A percentile compares a stretch with the other conserved stretches of the same genome.
phyloP scores from a whole-genome alignment of 2,797 vertebrate species.

The Malacoraja senta region DNA sequence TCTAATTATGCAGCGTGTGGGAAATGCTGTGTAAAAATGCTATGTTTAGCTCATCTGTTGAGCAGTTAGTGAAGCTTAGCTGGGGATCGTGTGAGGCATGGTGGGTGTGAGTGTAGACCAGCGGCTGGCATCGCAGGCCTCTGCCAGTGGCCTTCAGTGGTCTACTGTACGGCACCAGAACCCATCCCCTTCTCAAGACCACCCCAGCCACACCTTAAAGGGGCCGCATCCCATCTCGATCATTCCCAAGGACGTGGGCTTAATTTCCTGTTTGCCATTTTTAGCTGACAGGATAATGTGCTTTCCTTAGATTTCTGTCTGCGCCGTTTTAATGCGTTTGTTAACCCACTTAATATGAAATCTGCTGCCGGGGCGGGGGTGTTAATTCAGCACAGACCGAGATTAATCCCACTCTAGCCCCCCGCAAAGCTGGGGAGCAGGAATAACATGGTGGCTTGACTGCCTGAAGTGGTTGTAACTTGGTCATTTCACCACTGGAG shows the following conservation, averaged over 20 bases:
- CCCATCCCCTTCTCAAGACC: background rate
- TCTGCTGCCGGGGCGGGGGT: background rate
- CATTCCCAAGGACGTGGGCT: background rate
- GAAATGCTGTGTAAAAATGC: slow-evolving; percentile 34
- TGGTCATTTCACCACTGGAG: background rate
- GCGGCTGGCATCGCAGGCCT: background rate
- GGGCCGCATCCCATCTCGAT: background rate
- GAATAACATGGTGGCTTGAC: background rate
- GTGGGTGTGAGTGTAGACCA: background rate
- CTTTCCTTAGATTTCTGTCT: background rate
- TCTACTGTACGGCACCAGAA: background rate
- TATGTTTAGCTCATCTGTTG: slow-evolving; percentile 31
- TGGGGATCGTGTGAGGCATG: background rate
- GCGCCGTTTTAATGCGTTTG: background rate
- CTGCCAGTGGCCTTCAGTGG: background rate
- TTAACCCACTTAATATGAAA: slow-evolving; percentile 23
- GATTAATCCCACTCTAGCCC: background rate
- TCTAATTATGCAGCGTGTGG: slow-evolving; percentile 21
- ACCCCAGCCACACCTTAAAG: background rate
- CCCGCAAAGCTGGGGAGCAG: background rate
- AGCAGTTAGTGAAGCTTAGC: slow-evolving; percentile 13
- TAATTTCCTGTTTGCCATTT: slow-evolving; percentile 19
- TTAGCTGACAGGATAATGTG: background rate
- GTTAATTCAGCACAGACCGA: background rate
- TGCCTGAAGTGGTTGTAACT: background rate